Evolutionary conservation across 2,888 invertebrate genomes (phyloP).

Genomic region (Tiliacea citrago): DNA sequence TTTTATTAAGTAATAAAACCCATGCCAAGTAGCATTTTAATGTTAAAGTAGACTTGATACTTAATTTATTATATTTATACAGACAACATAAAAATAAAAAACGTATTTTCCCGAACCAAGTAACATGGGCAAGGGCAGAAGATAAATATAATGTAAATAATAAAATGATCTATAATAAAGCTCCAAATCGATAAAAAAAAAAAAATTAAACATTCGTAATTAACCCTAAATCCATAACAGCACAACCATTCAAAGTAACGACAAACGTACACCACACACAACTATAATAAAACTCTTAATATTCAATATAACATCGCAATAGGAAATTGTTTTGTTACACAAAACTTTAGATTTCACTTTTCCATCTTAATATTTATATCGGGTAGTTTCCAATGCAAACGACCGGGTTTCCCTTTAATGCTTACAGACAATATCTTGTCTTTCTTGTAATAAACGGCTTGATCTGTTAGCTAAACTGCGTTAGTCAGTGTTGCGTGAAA

Average conservation of each 20-base stretch:
- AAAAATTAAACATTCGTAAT: neutral
- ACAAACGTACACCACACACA: conserved; percentile 5
- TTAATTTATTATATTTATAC: neutral
- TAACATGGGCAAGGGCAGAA: neutral
- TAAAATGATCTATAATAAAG: neutral
- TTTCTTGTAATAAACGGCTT: conserved; percentile 50
- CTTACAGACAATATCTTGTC: conserved; percentile 53
- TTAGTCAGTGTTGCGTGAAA: conserved; percentile 13
- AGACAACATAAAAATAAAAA: neutral
- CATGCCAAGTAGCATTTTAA: neutral
- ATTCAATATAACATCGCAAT: conserved; percentile 27
- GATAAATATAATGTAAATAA: too few relatives aligned
- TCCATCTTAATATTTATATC: conserved; percentile 64
- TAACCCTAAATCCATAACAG: neutral
- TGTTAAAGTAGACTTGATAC: too few relatives aligned
- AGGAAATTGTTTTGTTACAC: conserved; percentile 47
- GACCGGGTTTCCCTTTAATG: conserved; percentile 64
- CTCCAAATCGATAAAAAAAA: neutral
- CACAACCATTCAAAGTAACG: conserved; percentile 13
- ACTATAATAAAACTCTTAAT: conserved; percentile 17
- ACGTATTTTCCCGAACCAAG: neutral
- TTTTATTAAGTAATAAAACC: neutral
- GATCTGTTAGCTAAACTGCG: conserved; percentile 27
- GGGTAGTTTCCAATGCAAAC: conserved; percentile 57
- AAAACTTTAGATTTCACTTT: conserved; percentile 64